A percentile compares a stretch with the other conserved stretches of the same genome.
phyloP scores from a whole-genome alignment of 2,113 vertebrate genomes.

The Saiga tatarica region DNA sequence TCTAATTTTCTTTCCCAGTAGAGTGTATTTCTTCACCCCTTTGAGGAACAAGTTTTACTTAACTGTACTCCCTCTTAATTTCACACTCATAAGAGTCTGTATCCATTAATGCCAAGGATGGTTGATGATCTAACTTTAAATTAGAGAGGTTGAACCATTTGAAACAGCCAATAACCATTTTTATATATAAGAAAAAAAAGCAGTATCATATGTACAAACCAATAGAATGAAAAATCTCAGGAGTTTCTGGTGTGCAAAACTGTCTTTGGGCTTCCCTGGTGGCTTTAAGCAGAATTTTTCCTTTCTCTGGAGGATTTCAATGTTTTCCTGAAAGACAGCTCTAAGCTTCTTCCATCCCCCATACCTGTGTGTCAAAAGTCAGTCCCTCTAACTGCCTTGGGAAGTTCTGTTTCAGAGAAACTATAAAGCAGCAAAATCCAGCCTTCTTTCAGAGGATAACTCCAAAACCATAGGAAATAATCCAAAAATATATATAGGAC shows the following conservation, averaged over 20 bases:
- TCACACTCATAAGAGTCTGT: background rate
- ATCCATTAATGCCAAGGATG: background rate
- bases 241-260: background rate
- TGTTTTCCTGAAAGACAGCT: background rate
- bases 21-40: background rate
- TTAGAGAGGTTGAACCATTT: background rate
- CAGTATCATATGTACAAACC: background rate
- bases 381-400: background rate
- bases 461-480: constrained; percentile 37
- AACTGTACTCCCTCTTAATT: background rate
- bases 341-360: background rate
- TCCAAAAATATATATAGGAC: background rate
- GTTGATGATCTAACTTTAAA: background rate
- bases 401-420: constrained; percentile 20
- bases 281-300: background rate
- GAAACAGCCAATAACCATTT: background rate
- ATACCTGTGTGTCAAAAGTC: rapidly evolving
- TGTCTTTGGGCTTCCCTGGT: background rate
- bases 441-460: constrained; percentile 4
- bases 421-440: background rate
- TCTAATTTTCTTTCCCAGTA: background rate
- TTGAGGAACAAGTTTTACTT: background rate
- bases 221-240: background rate
- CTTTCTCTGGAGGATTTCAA: background rate
- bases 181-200: background rate